A percentile compares a stretch with the other conserved stretches of the same genome.
Conservation (phyloP, 2,797 vertebrate species). For the Pseudopleuronectes americanus region DNA sequence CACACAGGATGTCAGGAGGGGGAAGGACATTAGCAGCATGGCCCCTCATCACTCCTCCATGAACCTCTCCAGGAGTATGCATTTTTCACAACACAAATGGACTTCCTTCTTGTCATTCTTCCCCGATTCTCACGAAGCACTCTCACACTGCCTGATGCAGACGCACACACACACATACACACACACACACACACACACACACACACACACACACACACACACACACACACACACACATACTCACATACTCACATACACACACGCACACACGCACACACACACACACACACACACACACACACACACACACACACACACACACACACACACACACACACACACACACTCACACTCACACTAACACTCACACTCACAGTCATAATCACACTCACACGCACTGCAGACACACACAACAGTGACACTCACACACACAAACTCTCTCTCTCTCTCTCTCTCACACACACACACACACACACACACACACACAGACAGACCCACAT, state of each 20-base stretch:
- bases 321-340: too few relatives aligned
- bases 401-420: too few relatives aligned
- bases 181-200: slow-evolving; percentile 10
- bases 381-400: too few relatives aligned
- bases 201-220: neutral
- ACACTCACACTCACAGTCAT: too few relatives aligned
- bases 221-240: too few relatives aligned
- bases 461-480: too few relatives aligned
- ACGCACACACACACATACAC: slow-evolving; percentile 2
- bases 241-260: too few relatives aligned
- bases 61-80: slow-evolving; percentile 69
- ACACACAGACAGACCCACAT: too few relatives aligned
- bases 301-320: slow-evolving; percentile 12
- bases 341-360: too few relatives aligned
- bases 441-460: too few relatives aligned
- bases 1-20: slow-evolving; percentile 68
- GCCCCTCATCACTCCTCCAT: slow-evolving; percentile 64
- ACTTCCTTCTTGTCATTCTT: slow-evolving; percentile 83
- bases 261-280: slow-evolving; percentile 7
- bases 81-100: slow-evolving; percentile 78
- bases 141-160: slow-evolving; percentile 1
- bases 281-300: slow-evolving; percentile 10
- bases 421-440: too few relatives aligned
- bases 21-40: slow-evolving; percentile 66
- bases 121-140: slow-evolving; percentile 68